These are phyloP conservation scores for Coendou prehensilis DNA, from an alignment of 2,797 vertebrate species.

Conservation along the genomic window DNA sequence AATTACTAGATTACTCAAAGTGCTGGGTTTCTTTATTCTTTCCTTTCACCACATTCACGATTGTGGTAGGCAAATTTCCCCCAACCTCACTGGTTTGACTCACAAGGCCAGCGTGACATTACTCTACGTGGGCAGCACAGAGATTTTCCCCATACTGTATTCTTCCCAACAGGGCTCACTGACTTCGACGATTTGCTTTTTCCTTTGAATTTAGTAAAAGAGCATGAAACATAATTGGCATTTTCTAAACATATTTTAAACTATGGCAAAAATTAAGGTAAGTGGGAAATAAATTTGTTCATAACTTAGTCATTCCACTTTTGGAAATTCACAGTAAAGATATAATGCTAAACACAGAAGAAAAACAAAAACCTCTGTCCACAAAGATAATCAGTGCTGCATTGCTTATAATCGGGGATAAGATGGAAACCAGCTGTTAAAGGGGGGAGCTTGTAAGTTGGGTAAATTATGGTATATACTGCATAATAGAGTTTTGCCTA, in stretches of 20 bases:
- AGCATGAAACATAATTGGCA: neutral
- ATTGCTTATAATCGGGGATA: neutral
- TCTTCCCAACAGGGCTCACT: neutral
- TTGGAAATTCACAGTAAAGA: conserved; percentile 23
- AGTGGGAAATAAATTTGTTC: neutral
- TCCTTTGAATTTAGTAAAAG: neutral
- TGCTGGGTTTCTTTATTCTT: conserved; percentile 1
- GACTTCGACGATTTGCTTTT: neutral
- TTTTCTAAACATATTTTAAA: conserved; percentile 17
- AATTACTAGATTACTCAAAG: conserved; percentile 75
- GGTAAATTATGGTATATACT: neutral
- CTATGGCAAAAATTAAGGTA: neutral
- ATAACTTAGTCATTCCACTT: neutral
- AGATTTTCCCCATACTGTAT: neutral
- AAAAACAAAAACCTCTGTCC: conserved; percentile 5
- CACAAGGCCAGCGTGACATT: neutral
- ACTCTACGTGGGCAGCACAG: neutral
- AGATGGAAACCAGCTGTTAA: conserved; percentile 2
- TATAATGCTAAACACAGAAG: conserved; percentile 22
- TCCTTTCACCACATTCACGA: conserved; percentile 52
- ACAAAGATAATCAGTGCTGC: neutral
- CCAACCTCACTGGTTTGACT: conserved; percentile 31
- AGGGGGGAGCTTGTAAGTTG: neutral
- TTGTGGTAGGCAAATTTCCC: conserved; percentile 27
- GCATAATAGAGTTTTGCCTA: neutral